phyloP scores from a whole-genome alignment of 2,113 vertebrate genomes.

The Rhineura floridana region DNA sequence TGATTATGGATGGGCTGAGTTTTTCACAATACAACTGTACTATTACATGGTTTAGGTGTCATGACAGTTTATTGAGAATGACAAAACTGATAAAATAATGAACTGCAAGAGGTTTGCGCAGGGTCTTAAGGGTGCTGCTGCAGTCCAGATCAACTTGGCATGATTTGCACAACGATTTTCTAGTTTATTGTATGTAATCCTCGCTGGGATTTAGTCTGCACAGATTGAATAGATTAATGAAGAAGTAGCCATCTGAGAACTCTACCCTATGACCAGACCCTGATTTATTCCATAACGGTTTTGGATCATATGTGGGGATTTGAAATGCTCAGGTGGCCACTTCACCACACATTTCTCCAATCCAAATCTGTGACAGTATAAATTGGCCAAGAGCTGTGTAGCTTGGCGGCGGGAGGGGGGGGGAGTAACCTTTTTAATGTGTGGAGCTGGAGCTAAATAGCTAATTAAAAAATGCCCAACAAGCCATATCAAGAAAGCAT shows the following conservation, averaged over 20 bases:
- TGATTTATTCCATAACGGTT: not conserved
- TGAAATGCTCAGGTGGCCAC: not conserved
- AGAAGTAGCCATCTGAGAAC: not conserved
- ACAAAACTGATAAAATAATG: not conserved
- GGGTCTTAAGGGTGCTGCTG: not conserved
- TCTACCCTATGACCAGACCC: not conserved
- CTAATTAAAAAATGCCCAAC: not conserved
- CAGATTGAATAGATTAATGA: no score
- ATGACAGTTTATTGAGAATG: not conserved
- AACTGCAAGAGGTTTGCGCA: no score
- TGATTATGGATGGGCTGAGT: not conserved
- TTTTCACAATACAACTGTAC: not conserved
- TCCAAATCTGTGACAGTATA: not conserved
- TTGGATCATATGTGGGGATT: not conserved
- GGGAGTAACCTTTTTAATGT: no score
- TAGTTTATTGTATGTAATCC: not conserved
- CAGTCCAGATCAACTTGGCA: not conserved
- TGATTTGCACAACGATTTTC: not conserved
- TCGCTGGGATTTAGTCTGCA: not conserved
- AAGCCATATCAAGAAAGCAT: not conserved
- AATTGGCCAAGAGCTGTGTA: not conserved
- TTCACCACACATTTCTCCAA: not conserved
- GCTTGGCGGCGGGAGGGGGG: not conserved
- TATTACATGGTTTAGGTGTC: not conserved
- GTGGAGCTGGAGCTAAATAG: not conserved